Base-by-base conservation (phyloP, 2,113 vertebrate species). In the Phodopus roborovskii region DNA sequence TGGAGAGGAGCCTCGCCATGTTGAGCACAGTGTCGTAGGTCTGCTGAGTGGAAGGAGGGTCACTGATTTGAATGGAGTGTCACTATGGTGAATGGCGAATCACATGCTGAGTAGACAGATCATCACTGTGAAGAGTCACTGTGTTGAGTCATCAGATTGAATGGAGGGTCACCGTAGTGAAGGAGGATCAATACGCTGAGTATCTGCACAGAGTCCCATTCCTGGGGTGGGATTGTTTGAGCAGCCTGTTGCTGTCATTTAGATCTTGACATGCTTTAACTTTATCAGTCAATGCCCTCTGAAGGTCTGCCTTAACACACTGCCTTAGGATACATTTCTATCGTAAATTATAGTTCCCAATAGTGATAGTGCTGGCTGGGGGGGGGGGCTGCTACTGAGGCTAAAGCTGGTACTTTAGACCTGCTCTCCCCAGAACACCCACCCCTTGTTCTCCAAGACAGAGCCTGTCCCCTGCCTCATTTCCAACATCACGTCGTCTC, bases 361-460 rank as follows among this genome's bases (percentile, higher is more conserved):
- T 0, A 3, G 53, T 13, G 26, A 58, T 17, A 3, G 36, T 45
- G 42, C 12, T 7, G 42, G 17, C 6, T 36, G 5, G 1, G 36
- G 17, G 36, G 22, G 45, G 45, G 19, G 6, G 33, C 4, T 33
- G 3, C 12, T 28, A 9, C 48, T 20, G 4, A n/a, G 73, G 1
- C 36, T 8, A 3, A 24, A 10, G 71, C 2, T 26, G 28, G 0
- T 17, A 0, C 1, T 11, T 20, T n/a, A 15, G 3, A 0, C 0
- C 0, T 12, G 7, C 11, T 48, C 8, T 53, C 17, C 39, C 28
- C 28, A 13, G 53, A 36, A 5, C 42, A 5, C 0, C 4, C 28
- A 0, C 30, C 28, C 56, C 28, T 9, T 77, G 19, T 45, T 11
- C 73, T 36, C 28, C 39, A 77, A 77, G 73, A 45, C 26, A 90